These are phyloP conservation scores for Megastigmus dorsalis DNA, from an alignment of 2,888 invertebrate genomes.

Conservation along the genomic window DNA sequence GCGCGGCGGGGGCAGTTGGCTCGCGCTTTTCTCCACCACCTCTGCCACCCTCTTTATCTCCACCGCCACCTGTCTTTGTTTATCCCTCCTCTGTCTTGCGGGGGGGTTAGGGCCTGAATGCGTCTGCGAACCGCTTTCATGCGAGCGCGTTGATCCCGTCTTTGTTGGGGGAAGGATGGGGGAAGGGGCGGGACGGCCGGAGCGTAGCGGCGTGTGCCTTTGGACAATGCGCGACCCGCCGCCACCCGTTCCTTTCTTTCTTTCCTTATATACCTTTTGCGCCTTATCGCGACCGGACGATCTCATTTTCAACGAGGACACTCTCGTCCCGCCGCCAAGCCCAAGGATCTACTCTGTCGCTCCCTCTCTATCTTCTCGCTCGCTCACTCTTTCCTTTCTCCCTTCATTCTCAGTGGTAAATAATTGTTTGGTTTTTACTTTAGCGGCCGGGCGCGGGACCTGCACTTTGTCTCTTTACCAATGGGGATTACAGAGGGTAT, in stretches of 20 bases:
- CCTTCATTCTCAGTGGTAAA: background rate
- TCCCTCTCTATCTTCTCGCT: background rate
- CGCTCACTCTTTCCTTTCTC: background rate
- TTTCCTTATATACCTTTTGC: background rate
- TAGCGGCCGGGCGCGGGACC: background rate
- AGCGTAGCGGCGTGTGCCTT: too few relatives aligned
- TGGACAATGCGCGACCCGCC: background rate
- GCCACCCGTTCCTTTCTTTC: too few relatives aligned
- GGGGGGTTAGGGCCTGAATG: too few relatives aligned
- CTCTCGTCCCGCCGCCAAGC: too few relatives aligned
- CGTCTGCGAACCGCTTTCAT: background rate
- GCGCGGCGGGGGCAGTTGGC: too few relatives aligned
- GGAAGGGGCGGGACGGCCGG: too few relatives aligned
- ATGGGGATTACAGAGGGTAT: too few relatives aligned
- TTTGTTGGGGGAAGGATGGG: background rate
- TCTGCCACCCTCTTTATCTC: background rate
- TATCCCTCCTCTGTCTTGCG: background rate
- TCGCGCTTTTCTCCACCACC: too few relatives aligned
- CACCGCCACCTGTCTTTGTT: background rate
- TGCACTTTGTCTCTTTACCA: background rate
- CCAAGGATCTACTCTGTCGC: too few relatives aligned
- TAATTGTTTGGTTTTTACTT: constrained; percentile 31
- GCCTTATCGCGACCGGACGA: constrained; percentile 16
- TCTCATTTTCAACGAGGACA: constrained; percentile 23
- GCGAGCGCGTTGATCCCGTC: background rate